phyloP scores from a whole-genome alignment of 2,888 invertebrate species.

The Branchellion lobata region DNA sequence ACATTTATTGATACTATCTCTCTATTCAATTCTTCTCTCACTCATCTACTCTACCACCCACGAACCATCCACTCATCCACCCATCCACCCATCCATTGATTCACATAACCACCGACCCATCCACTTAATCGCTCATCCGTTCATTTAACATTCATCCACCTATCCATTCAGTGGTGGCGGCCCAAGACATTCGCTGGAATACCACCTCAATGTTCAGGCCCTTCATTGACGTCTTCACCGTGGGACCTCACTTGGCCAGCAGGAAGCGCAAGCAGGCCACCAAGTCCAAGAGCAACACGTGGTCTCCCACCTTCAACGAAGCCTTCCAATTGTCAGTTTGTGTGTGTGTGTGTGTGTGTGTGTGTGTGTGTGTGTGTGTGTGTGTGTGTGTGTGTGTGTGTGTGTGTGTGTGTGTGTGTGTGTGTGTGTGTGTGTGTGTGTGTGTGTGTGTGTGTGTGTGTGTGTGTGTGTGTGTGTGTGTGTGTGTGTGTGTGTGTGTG shows the following conservation, averaged over 20 bases:
- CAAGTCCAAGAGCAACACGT: conserved; percentile 95
- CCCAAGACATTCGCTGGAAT: conserved; percentile 96
- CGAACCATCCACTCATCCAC: no score
- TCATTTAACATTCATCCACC: no score
- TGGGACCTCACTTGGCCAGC: conserved; percentile 94
- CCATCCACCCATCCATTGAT: no score
- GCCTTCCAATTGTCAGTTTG: conserved; percentile 94
- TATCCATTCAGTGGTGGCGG: conserved; percentile 87
- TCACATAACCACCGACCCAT: no score
- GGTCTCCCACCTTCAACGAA: conserved; percentile 99
- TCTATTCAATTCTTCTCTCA: no score
- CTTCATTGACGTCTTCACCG: conserved; percentile 95
- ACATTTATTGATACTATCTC: no score
- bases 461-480: conserved; percentile 35
- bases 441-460: background rate
- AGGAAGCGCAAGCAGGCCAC: conserved; percentile 97
- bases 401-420: conserved; percentile 26
- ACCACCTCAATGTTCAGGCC: conserved; percentile 96
- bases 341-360: conserved; percentile 20
- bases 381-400: conserved; percentile 28
- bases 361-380: conserved; percentile 15
- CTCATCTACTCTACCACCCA: no score
- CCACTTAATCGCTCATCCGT: no score
- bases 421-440: conserved; percentile 26
- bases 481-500: conserved; percentile 43